These are phyloP conservation scores for Graphium colonna DNA, from an alignment of 2,888 invertebrate species.

Conservation along the genomic window DNA sequence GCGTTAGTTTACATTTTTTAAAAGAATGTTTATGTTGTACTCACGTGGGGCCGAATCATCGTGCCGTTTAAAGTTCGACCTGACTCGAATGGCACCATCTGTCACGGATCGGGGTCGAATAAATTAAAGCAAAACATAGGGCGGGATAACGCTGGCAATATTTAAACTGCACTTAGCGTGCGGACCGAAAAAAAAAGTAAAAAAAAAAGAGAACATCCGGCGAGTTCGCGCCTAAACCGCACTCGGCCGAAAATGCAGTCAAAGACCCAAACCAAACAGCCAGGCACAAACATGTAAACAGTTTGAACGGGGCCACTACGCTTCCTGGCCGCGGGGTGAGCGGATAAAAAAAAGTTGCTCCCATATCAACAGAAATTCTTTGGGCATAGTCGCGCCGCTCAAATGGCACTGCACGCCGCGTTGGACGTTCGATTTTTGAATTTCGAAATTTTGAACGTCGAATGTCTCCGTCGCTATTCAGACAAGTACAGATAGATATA, in stretches of 20 bases:
- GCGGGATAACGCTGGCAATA: conserved; percentile 37
- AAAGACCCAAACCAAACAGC: conserved; percentile 63
- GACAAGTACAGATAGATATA: too few relatives aligned
- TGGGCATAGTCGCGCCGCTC: conserved; percentile 20
- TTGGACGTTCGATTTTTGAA: conserved; percentile 28
- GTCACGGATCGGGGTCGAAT: conserved; percentile 20
- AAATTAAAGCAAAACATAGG: conserved; percentile 22
- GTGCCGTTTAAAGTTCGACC: conserved; percentile 1
- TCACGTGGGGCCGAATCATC: not conserved
- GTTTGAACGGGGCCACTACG: conserved; percentile 41
- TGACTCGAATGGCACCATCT: conserved; percentile 23
- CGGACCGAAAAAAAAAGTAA: conserved; percentile 37
- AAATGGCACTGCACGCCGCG: conserved; percentile 27
- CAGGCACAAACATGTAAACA: conserved; percentile 61
- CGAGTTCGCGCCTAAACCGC: conserved; percentile 56
- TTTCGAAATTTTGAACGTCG: conserved; percentile 17
- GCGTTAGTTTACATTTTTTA: too few relatives aligned
- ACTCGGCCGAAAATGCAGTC: conserved; percentile 56
- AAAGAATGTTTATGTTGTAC: not conserved
- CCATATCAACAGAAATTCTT: conserved; percentile 38
- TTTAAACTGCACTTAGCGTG: conserved; percentile 60
- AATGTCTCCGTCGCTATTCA: too few relatives aligned
- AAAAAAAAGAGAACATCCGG: conserved; percentile 42
- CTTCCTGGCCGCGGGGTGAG: conserved; percentile 41
- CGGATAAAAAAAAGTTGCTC: conserved; percentile 37